A percentile compares a stretch with the other conserved stretches of the same genome.
Conservation (phyloP, 1,140 invertebrate genomes). For the Paramacrobiotus metropolitanus region DNA sequence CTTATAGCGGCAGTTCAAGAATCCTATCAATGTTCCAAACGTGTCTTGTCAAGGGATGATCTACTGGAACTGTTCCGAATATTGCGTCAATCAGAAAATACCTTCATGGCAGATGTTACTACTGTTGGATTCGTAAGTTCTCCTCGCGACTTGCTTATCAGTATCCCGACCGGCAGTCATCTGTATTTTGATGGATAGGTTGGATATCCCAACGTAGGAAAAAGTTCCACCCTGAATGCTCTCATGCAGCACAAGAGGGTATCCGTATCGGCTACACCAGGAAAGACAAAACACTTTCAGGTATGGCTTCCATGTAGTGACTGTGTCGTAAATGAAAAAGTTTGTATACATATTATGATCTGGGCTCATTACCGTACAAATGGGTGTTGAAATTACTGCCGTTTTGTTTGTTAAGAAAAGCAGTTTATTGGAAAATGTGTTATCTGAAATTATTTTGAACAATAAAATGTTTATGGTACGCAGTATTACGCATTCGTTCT, state of each 20-base stretch:
- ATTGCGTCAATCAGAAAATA: conserved; percentile 29
- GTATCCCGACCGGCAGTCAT: not conserved
- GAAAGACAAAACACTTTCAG: conserved; percentile 80
- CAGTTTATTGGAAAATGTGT: too few relatives aligned
- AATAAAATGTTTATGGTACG: too few relatives aligned
- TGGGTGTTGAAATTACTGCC: too few relatives aligned
- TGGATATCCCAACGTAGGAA: conserved; percentile 98
- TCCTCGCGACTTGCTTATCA: not conserved
- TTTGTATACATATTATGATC: too few relatives aligned
- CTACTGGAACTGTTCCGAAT: conserved; percentile 37
- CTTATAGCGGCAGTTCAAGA: conserved; percentile 12
- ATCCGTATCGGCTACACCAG: conserved; percentile 80
- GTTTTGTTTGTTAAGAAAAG: too few relatives aligned
- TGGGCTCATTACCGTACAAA: too few relatives aligned
- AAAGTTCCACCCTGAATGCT: conserved; percentile 93
- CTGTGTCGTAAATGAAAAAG: too few relatives aligned
- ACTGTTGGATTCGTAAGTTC: conserved; percentile 52
- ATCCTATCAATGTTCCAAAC: conserved; percentile 1
- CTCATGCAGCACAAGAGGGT: conserved; percentile 73
- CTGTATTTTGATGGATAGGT: conserved; percentile 26
- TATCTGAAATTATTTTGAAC: too few relatives aligned
- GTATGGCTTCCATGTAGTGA: conserved; percentile 19
- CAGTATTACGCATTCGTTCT: too few relatives aligned
- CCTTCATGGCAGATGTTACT: conserved; percentile 31
- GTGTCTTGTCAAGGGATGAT: conserved; percentile 24